Evolutionary conservation across 2,113 vertebrate genomes (phyloP), one percentile per base, ranked within the genome.

Genomic region (Symphodus melops): DNA sequence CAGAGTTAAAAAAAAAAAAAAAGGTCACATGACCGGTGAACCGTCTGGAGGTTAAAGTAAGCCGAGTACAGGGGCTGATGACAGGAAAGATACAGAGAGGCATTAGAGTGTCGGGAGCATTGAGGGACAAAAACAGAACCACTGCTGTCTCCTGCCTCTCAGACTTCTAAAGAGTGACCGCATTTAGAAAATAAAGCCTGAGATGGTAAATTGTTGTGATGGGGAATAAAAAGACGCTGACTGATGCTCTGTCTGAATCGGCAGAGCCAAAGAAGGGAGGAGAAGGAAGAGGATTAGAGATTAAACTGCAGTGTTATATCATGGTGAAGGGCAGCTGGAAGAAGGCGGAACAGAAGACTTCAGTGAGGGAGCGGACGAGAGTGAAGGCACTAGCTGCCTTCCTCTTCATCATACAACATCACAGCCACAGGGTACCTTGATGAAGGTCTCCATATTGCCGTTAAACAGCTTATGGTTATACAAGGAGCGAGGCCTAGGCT

Each of bases 391-490:
- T 87, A 94, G 94, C 90, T 88, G 93, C 94, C 94, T 92, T 94
- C 91, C 86, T 92, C 94, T 94, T 83, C 90, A 92, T 93, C 94
- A 88, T 70, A 58, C 90, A 92, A 89, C 92, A 94, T 89, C 86
- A 76, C 92, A 82, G 81, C 52, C 93, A 89, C 75, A 78, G 81
- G 95, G 95, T 99, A 99, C 98, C 98, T 99, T 94, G 95, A 99
- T 98, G 96, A 99, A 99, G 14, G 95, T 95, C 96, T 99, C 98
- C 98, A 99, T 97, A 95, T 98, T 96, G 95, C 98, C 97, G 68
- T 98, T 99, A 99, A 99, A 99, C 94, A 99, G 96, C 91, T 96
- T 99, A 97, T 97, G 96, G 94, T 96, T 98, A 98, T 96, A 99
- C 86, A 95, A 75, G 94, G 98, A 99, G 90, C 97, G 96, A 90